Base-by-base conservation (phyloP, 2,888 invertebrate species). In the Atethmia centrago region DNA sequence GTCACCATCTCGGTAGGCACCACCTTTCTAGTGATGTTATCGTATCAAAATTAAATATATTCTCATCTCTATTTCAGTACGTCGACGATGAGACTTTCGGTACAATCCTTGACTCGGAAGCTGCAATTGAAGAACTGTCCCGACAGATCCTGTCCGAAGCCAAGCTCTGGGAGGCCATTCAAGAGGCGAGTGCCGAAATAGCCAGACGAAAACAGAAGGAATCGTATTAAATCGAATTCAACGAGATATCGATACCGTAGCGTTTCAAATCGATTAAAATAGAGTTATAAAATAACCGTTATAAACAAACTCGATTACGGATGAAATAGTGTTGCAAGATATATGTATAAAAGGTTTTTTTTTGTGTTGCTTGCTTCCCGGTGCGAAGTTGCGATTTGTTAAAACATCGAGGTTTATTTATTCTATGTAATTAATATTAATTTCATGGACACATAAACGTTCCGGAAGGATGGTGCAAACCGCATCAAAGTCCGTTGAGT, bases 71-170 rank as follows among this genome's bases (percentile, higher is more conserved):
- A 61, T 92, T 89, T 12, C 88, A 95, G 94, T 94, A 90, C 68
- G 85, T 92, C 0, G 94, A 96, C 45, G 97, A 97, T 21, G 98
- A 98, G 77, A 95, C 97, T 0, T 93, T 98, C 53, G 97, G 97
- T 69, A 97, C 97, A 45, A 93, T 98, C 40, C 92, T 98, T 82
- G 98, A 98, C 87, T 97, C 97, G 64, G 97, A 97, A 25, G 97
- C 97, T 87, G 97, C 98, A 0, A 97, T 98, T 12, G 97, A 98
- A 87, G 98, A 98, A 86, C 96, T 98, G 0, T 98, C 98, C 83
- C 97, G 98, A 82, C 98, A 98, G 92, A 98, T 98, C 28, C 96
- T 98, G 91, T 98, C 98, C 0, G 98, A 98, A 93, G 98, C 98
- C 0, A 97, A 97, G 84, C 95, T 98, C 31, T 98, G 98, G 97